These are phyloP conservation scores for Orthonyx spaldingii DNA, from an alignment of 2,113 vertebrate genomes.

Conservation along the genomic window DNA sequence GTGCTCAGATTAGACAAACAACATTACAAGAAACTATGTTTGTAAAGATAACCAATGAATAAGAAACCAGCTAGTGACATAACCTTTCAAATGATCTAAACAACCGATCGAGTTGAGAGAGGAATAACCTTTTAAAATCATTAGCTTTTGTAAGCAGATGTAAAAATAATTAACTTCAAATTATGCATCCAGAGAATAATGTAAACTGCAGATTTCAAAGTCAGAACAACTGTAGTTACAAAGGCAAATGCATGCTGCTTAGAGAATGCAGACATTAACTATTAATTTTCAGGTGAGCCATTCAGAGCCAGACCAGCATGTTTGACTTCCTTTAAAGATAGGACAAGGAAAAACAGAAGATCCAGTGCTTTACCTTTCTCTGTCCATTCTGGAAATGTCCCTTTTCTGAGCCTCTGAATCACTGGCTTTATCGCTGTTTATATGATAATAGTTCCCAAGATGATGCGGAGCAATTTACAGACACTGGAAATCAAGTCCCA, in stretches of 20 bases:
- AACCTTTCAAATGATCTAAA: neutral
- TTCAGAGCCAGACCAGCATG: neutral
- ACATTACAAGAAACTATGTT: neutral
- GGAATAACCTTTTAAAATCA: conserved; percentile 21
- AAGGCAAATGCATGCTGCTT: neutral
- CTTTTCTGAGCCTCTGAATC: neutral
- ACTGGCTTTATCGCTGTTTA: neutral
- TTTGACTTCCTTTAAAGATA: neutral
- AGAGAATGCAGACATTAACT: neutral
- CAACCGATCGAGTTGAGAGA: neutral
- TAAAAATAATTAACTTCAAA: conserved; percentile 53
- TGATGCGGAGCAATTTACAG: neutral
- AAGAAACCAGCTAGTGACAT: neutral
- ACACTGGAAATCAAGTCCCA: neutral
- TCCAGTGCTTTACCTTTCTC: neutral
- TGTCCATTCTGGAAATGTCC: neutral
- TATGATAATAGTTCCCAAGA: neutral
- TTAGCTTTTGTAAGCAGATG: conserved; percentile 27
- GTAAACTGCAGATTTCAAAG: neutral
- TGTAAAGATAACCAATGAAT: neutral
- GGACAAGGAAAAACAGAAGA: neutral
- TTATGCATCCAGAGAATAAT: conserved; percentile 7
- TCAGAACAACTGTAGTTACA: neutral
- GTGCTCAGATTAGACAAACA: neutral
- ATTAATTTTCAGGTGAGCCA: neutral